Evolutionary conservation across 2,888 invertebrate genomes (phyloP).

Genomic region (Cheilosia variabilis): DNA sequence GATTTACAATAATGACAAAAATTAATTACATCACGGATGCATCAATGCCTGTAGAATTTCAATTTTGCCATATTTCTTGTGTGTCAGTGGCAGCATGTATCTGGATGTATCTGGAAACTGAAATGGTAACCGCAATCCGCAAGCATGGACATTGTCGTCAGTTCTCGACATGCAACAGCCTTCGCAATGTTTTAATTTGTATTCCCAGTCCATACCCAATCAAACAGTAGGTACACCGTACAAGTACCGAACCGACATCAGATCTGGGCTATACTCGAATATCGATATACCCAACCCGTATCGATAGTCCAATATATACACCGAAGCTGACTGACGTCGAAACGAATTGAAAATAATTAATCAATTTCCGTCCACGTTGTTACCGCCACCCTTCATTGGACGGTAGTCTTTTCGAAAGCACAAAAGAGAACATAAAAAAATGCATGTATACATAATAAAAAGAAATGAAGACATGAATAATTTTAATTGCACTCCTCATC

Average conservation of each 20-base stretch:
- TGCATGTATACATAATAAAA: not conserved
- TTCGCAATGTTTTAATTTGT: conserved; percentile 2
- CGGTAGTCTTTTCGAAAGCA: conserved; percentile 28
- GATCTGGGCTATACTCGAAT: too few relatives aligned
- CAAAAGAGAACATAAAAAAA: conserved; percentile 30
- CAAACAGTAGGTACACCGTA: not conserved
- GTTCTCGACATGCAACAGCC: conserved; percentile 13
- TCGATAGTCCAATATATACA: too few relatives aligned
- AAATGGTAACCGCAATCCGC: not conserved
- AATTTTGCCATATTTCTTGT: conserved; percentile 4
- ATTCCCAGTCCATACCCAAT: conserved; percentile 1
- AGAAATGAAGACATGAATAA: conserved; percentile 54
- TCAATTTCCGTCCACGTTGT: conserved; percentile 41
- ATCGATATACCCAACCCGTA: too few relatives aligned
- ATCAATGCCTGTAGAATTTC: not conserved
- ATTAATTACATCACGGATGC: conserved; percentile 13
- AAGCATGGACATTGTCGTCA: conserved; percentile 7
- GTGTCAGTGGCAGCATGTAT: not conserved
- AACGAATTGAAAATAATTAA: conserved; percentile 57
- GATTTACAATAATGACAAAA: not conserved
- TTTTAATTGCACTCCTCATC: conserved; percentile 58
- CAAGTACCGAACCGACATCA: not conserved
- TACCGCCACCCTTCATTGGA: not conserved
- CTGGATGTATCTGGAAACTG: not conserved
- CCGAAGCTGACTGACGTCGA: conserved; percentile 19